Evolutionary conservation across 2,797 vertebrate genomes (phyloP).

Genomic region (Toxotes lorentzi): DNA sequence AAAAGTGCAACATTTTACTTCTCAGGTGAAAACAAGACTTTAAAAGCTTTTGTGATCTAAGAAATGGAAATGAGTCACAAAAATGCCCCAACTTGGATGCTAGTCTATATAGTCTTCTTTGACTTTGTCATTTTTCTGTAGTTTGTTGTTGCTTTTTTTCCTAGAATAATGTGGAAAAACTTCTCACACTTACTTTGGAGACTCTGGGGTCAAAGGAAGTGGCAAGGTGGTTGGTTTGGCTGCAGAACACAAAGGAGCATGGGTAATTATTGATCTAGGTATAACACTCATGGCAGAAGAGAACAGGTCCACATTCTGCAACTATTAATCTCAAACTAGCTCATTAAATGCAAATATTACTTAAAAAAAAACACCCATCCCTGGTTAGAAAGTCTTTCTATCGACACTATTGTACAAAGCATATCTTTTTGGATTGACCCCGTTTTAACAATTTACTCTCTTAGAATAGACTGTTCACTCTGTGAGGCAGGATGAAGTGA

Average conservation of each 20-base stretch:
- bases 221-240: constrained; percentile 99
- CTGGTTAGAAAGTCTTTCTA: constrained; percentile 73
- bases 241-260: constrained; percentile 92
- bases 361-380: constrained; percentile 80
- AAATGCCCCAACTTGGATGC: constrained; percentile 84
- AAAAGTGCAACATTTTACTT: constrained; percentile 45
- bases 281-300: constrained; percentile 83
- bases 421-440: constrained; percentile 82
- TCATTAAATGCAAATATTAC: constrained; percentile 77
- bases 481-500: constrained; percentile 88
- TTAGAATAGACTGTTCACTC: constrained; percentile 77
- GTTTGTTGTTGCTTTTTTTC: constrained; percentile 72
- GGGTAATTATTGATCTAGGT: constrained; percentile 89
- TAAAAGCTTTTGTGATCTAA: constrained; percentile 84
- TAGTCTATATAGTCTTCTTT: constrained; percentile 60
- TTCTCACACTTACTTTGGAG: constrained; percentile 99
- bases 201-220: constrained; percentile 99
- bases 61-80: constrained; percentile 88
- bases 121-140: constrained; percentile 57
- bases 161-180: constrained; percentile 90
- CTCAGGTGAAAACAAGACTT: constrained; percentile 79
- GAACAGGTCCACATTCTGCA: constrained; percentile 86
- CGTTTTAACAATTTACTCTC: constrained; percentile 71
- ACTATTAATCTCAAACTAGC: constrained; percentile 80
- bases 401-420: constrained; percentile 59